phyloP scores from a whole-genome alignment of 2,797 vertebrate genomes.

The Catostomus latipinnis region DNA sequence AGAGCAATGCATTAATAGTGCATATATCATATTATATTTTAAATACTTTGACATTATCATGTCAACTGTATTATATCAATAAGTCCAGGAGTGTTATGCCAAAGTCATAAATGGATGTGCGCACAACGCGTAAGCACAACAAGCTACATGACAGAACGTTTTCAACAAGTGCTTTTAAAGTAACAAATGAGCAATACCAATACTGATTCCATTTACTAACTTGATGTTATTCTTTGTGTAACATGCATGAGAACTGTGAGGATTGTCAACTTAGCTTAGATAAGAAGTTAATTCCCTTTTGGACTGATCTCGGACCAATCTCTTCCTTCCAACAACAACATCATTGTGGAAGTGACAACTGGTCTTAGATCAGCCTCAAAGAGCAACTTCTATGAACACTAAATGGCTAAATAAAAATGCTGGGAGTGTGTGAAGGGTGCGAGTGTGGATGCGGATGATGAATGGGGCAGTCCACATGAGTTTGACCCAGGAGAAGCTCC shows the following conservation, averaged over 20 bases:
- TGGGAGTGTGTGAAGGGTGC: conserved; percentile 64
- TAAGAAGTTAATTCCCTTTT: background rate
- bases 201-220: background rate
- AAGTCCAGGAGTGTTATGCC: background rate
- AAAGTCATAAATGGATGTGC: background rate
- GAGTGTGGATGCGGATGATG: conserved; percentile 64
- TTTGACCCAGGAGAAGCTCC: conserved; percentile 76
- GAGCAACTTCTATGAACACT: conserved; percentile 17
- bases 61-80: background rate
- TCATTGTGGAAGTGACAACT: background rate
- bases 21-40: conserved; percentile 2
- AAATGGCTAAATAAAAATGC: conserved; percentile 65
- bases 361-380: conserved; percentile 1
- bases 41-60: background rate
- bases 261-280: background rate
- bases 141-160: conserved; percentile 12
- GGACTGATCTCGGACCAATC: background rate
- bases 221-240: conserved; percentile 9
- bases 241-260: background rate
- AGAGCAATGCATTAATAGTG: conserved; percentile 21
- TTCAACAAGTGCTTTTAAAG: background rate
- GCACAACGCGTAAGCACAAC: background rate
- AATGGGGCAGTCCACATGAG: conserved; percentile 63
- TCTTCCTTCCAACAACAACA: background rate
- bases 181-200: background rate